Base-by-base conservation (phyloP, 2,888 invertebrate species). In the Drosophila antonietae region DNA sequence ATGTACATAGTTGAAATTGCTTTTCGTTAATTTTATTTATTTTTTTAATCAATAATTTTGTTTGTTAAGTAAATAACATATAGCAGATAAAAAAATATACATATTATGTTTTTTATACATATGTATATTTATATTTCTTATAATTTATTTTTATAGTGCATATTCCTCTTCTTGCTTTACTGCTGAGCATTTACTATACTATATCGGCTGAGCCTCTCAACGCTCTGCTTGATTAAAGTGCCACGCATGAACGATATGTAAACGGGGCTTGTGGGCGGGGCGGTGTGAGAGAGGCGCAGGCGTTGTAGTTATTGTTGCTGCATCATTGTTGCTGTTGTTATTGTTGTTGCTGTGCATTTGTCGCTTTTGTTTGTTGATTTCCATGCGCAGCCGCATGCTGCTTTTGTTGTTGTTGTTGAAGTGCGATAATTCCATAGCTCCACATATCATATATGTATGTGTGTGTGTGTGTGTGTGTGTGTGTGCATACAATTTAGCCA, bases 351-450 rank as follows among this genome's bases (percentile, higher is more conserved):
- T 67, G 71, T 78, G 72, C 70, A 68, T 81, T 87, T 81, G 80
- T 90, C 73, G 72, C 78, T 72, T 75, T 82, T 83, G 78, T 81
- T 90, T 90, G 70, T 69, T 74, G 67, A 75, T 78, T 74, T 74
- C 66, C 73, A 76, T 68, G 62, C 65, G 53, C 61, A 67, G 75
- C 15, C 68, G 68, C 60, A 63, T 47, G 56, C 63, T 49, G 64
- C 65, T 57, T 53, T 67, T 55, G 28, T 55, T 56, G 39, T 53
- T 56, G 39, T 53, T 66, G 85, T 74, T 89, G 83, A 87, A 87
- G 86, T 87, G 86, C 82, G 90, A 90, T 87, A 89, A 87, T 90
- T 88, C 78, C 75, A 66, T 66, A 75, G 76, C 64, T 20, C n/a
- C 35, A 44, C 60, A 57, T 44, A 61, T 31, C 35, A 52, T 59